A percentile compares a stretch with the other conserved stretches of the same genome.
These are phyloP conservation scores for Agelas oroides DNA, from an alignment of 37 sponge, comb jelly and placozoan species.

Conservation along the genomic window DNA sequence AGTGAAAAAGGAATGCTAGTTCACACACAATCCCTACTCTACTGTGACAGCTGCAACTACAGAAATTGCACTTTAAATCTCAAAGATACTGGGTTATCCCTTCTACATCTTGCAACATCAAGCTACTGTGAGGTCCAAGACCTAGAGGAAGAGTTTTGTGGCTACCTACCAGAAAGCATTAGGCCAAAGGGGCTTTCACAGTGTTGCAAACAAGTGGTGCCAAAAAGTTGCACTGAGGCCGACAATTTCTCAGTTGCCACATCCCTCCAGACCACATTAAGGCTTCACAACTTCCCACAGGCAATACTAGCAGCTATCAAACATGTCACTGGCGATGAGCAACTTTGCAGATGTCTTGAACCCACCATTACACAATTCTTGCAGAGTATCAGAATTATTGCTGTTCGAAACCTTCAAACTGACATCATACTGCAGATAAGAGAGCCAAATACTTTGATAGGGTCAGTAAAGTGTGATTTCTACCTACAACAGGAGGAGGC, in stretches of 20 bases:
- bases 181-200: not conserved
- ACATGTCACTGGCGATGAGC: not conserved
- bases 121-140: not conserved
- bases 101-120: no score
- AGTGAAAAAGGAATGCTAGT: no score
- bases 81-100: not conserved
- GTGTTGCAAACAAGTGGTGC: not conserved
- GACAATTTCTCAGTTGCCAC: no score
- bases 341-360: not conserved
- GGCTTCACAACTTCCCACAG: no score
- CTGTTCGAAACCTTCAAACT: slow-evolving; percentile 9
- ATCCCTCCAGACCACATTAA: no score
- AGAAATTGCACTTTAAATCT: not conserved
- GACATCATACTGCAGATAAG: not conserved
- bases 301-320: no score
- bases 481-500: not conserved
- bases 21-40: not conserved
- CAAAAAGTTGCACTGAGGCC: not conserved
- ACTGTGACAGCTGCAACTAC: not conserved
- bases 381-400: not conserved
- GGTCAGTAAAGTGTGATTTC: not conserved
- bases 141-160: slow-evolving; percentile 3
- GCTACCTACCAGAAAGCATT: not conserved
- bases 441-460: not conserved
- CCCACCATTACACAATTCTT: not conserved